Evolutionary conservation across 1,140 invertebrate species (phyloP), one percentile per base, ranked within the genome.

Genomic region (Trachymyrmex cornetzi): DNA sequence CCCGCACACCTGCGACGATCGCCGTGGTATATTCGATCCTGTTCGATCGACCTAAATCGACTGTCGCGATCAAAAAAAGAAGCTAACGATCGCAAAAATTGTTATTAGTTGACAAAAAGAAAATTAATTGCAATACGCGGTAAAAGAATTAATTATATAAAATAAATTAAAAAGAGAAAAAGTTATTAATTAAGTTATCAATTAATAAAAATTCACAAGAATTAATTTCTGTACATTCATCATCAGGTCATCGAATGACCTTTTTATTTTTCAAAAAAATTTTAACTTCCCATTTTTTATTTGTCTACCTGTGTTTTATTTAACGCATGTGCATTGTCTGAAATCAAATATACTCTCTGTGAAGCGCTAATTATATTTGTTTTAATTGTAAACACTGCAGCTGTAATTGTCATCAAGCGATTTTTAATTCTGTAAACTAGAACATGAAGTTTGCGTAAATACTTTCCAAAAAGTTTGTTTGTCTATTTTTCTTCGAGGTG

Each of bases 1-100:
- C 75, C 74, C 77, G 75, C 69, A 66, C 27, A 79, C 27, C 87
- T 69, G 69, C 50, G 59, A 81, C 24, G 12, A 77, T 55, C 50
- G 57, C 53, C 34, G 6, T 34, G 7, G 53, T 34, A 2, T 48
- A n/a, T 85, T 16, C 38, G 44, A 85, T 80, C 66, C 61, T 67
- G 44, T 89, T 89, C 24, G 22, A 48, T 80, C 30, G 50, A 88
- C 66, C 19, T 12, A 14, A 53, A 67, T 80, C 19, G 2, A 14
- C 5, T 34, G 1, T 30, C 6, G 16, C 6, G 1, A 24, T 66
- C 3, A 4, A 63, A 5, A 19, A 64, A 34, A 44, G 9, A 57
- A 57, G n/a, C 22, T 3, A 22, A n/a, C n/a, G n/a, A 57, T 57
- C 9, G 53, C 4, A n/a, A 55, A n/a, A 55, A 19, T 50, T n/a